Percentiles rank a stretch among this genome's conserved stretches.
Conservation (phyloP, 2,888 invertebrate genomes). For the Teinopalpus imperialis region DNA sequence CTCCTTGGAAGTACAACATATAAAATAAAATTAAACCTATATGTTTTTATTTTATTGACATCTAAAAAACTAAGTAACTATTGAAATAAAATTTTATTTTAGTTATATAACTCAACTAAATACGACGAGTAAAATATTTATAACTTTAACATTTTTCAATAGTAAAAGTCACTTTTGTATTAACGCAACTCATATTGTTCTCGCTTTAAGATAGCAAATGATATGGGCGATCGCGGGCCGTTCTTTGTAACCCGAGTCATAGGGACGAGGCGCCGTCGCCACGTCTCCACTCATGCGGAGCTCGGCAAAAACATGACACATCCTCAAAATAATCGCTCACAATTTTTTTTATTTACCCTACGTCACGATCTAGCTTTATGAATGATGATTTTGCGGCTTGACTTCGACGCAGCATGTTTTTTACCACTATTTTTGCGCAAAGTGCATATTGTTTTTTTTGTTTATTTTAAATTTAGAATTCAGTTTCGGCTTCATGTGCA, state of each 20-base stretch:
- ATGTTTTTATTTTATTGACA: too few relatives aligned
- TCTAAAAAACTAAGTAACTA: too few relatives aligned
- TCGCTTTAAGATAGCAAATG: constrained; percentile 10
- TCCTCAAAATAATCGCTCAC: constrained; percentile 50
- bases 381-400: constrained; percentile 36
- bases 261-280: constrained; percentile 46
- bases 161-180: too few relatives aligned
- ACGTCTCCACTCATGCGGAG: constrained; percentile 46
- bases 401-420: constrained; percentile 29
- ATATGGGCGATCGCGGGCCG: constrained; percentile 37
- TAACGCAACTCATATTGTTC: constrained; percentile 8
- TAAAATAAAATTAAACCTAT: too few relatives aligned
- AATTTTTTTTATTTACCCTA: constrained; percentile 33
- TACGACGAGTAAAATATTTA: too few relatives aligned
- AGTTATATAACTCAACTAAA: too few relatives aligned
- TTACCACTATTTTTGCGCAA: constrained; percentile 18
- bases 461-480: too few relatives aligned
- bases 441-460: too few relatives aligned
- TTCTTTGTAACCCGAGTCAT: constrained; percentile 54
- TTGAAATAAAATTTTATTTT: too few relatives aligned
- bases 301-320: constrained; percentile 54
- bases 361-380: constrained; percentile 35
- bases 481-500: too few relatives aligned
- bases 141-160: too few relatives aligned
- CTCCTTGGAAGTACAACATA: too few relatives aligned